Conservation (phyloP, 2,797 vertebrate species). For the Silurus lanzhouensis region DNA sequence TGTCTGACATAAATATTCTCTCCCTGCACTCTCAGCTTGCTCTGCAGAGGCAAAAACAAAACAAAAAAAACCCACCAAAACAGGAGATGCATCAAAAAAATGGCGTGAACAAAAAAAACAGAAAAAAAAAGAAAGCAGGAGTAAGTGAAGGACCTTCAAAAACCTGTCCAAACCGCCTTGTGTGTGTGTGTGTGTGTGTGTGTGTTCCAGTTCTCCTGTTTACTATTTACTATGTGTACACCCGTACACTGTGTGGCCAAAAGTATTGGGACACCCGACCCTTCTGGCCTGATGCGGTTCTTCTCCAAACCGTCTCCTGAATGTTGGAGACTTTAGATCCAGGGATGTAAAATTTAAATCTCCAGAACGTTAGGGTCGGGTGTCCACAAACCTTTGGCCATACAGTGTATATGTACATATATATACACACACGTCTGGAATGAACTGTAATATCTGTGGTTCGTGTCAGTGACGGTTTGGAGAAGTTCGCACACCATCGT, state of each 20-base stretch:
- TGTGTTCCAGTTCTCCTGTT: background rate
- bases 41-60: conserved; percentile 83
- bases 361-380: no score
- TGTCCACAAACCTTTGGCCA: no score
- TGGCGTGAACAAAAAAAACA: background rate
- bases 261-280: no score
- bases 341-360: no score
- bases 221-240: no score
- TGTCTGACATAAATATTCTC: conserved; percentile 99
- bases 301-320: no score
- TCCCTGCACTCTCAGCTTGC: conserved; percentile 95
- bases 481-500: background rate
- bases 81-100: conserved; percentile 34
- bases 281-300: no score
- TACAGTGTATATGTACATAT: no score
- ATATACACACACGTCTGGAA: no score
- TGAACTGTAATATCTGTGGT: no score
- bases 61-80: conserved; percentile 61
- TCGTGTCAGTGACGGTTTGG: background rate
- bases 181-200: conserved; percentile 1
- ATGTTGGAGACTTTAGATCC: no score
- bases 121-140: conserved; percentile 58
- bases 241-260: no score
- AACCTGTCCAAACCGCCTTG: conserved; percentile 19
- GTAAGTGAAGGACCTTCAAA: background rate